phyloP scores from a whole-genome alignment of 2,888 invertebrate genomes.

The Phaonia tiefii region DNA sequence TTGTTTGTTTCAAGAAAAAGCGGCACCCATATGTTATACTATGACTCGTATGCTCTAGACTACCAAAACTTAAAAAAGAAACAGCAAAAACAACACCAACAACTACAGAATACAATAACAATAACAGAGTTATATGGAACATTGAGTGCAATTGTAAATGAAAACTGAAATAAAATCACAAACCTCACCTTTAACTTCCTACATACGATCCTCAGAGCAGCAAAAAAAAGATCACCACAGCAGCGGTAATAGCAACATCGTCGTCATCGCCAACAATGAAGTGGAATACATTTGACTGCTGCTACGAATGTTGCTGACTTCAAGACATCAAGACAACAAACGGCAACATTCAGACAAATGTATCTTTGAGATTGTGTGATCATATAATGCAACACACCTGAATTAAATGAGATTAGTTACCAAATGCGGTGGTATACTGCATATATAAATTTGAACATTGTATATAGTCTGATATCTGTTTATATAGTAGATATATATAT shows the following conservation, averaged over 20 bases:
- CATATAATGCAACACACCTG: conserved; percentile 71
- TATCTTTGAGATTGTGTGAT: conserved; percentile 25
- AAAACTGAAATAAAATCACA: conserved; percentile 64
- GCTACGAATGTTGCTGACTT: conserved; percentile 19
- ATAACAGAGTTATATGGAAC: conserved; percentile 66
- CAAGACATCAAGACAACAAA: conserved; percentile 28
- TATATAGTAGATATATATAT: too few relatives aligned
- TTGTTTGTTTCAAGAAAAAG: conserved; percentile 31
- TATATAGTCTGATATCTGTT: background rate
- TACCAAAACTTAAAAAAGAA: conserved; percentile 19
- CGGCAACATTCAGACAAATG: conserved; percentile 21
- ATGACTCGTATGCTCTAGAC: too few relatives aligned
- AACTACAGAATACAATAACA: conserved; percentile 30
- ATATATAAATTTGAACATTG: background rate
- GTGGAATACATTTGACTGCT: conserved; percentile 33
- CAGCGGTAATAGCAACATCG: conserved; percentile 9
- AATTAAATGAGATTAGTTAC: conserved; percentile 68
- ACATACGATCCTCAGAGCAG: conserved; percentile 70
- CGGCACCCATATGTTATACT: conserved; percentile 61
- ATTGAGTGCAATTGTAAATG: conserved; percentile 65
- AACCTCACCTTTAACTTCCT: conserved; percentile 79
- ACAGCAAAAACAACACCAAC: conserved; percentile 45
- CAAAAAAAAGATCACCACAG: conserved; percentile 21
- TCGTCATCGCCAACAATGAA: conserved; percentile 6
- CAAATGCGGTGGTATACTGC: conserved; percentile 13